Percentiles rank a stretch among this genome's conserved stretches.
Evolutionary conservation across 2,113 vertebrate genomes (phyloP).

Genomic region (Mesoclemmys tuberculata): DNA sequence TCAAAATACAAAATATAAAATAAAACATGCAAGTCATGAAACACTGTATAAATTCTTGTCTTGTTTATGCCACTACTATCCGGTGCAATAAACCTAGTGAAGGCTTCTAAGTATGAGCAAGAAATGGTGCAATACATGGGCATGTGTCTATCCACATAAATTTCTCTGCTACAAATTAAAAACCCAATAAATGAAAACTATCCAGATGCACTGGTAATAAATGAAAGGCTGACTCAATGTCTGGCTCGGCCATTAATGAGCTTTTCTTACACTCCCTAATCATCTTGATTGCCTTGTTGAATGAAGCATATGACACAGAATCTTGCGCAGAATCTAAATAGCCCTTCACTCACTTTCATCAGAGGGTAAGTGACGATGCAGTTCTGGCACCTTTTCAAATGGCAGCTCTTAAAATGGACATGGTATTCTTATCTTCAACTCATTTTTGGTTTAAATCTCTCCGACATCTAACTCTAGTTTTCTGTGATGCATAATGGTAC

Average conservation of each 20-base stretch:
- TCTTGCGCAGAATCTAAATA: slow-evolving; percentile 35
- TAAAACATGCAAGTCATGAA: background rate
- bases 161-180: slow-evolving; percentile 57
- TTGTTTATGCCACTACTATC: background rate
- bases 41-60: background rate
- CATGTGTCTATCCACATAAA: slow-evolving; percentile 7
- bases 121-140: background rate
- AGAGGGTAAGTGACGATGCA: slow-evolving; percentile 52
- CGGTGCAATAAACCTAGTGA: background rate
- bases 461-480: background rate
- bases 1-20: background rate
- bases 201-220: slow-evolving; percentile 41
- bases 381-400: slow-evolving; percentile 58
- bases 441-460: background rate
- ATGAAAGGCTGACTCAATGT: slow-evolving; percentile 39
- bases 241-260: slow-evolving; percentile 48
- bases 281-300: slow-evolving; percentile 72
- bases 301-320: slow-evolving; percentile 40
- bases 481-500: background rate
- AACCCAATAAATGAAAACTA: slow-evolving; percentile 20
- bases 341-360: slow-evolving; percentile 31
- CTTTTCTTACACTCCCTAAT: slow-evolving; percentile 68
- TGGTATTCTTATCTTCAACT: background rate
- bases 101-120: slow-evolving; percentile 5
- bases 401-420: slow-evolving; percentile 49